Evolutionary conservation across 2,113 vertebrate genomes (phyloP).

Genomic region (Mobula birostris): DNA sequence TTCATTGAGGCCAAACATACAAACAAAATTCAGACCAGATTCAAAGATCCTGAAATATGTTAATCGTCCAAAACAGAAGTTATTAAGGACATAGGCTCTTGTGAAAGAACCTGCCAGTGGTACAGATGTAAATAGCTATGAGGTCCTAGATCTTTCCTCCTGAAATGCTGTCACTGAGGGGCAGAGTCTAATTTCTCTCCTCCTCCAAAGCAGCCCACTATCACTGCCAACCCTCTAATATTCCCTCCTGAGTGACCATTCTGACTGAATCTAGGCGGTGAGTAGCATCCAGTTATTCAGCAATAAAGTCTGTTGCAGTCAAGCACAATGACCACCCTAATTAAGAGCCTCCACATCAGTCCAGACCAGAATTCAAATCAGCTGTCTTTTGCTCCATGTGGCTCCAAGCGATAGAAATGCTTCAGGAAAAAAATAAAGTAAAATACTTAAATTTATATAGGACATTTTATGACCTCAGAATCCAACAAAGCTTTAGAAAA

Average conservation of each 20-base stretch:
- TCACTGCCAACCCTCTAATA: not conserved
- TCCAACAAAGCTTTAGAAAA: not conserved
- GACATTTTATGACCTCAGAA: not conserved
- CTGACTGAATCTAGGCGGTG: not conserved
- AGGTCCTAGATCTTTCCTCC: not conserved
- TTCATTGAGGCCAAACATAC: not conserved
- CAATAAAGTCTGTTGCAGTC: too few relatives aligned
- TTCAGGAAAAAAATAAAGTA: not conserved
- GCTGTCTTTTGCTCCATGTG: not conserved
- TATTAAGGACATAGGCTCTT: not conserved
- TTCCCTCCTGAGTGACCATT: not conserved
- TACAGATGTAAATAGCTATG: not conserved
- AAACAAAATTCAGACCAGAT: not conserved
- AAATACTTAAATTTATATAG: not conserved
- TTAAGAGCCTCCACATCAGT: not conserved
- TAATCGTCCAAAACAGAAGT: not conserved
- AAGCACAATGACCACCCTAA: not conserved
- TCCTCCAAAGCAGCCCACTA: not conserved
- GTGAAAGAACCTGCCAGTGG: not conserved
- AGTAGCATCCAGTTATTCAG: not conserved
- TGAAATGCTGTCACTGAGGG: not conserved
- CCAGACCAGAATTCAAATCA: not conserved
- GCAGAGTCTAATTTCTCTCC: not conserved
- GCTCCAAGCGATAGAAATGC: not conserved
- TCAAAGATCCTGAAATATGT: not conserved